Conservation (phyloP, 1,140 invertebrate species). For the Dinoponera quadriceps region DNA sequence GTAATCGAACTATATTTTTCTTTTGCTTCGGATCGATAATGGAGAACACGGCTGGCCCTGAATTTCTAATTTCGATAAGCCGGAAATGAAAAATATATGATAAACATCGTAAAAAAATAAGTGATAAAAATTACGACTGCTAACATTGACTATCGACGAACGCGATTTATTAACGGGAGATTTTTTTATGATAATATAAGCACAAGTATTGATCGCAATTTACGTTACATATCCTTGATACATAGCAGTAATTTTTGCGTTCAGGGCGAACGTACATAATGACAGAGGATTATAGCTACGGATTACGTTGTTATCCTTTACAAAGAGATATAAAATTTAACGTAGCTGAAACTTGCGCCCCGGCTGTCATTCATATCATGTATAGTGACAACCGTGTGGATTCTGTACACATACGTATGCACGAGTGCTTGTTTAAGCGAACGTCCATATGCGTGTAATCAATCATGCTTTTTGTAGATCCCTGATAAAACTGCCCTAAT, state of each 20-base stretch:
- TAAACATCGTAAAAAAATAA: too few species aligned
- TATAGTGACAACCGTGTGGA: not conserved
- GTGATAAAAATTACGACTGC: too few species aligned
- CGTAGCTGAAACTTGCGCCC: not conserved
- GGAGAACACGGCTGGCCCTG: too few species aligned
- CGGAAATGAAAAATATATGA: too few species aligned
- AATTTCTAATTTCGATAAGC: too few species aligned
- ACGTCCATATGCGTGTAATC: constrained; percentile 27
- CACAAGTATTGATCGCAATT: not conserved
- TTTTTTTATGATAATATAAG: not conserved
- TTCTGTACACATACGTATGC: not conserved
- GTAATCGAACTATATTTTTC: too few species aligned
- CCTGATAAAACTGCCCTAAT: constrained; percentile 29
- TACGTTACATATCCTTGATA: not conserved
- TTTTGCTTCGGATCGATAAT: too few species aligned
- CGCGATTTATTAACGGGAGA: not conserved
- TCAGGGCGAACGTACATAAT: not conserved
- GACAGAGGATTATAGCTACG: not conserved
- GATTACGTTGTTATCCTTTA: constrained; percentile 1
- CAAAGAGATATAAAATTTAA: constrained; percentile 5
- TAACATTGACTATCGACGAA: not conserved
- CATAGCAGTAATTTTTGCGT: constrained; percentile 7
- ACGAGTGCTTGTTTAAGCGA: constrained; percentile 8
- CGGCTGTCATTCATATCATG: not conserved
- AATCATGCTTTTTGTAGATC: constrained; percentile 38